Base-by-base conservation (phyloP, 2,113 vertebrate species). In the Larimichthys polyactis region DNA sequence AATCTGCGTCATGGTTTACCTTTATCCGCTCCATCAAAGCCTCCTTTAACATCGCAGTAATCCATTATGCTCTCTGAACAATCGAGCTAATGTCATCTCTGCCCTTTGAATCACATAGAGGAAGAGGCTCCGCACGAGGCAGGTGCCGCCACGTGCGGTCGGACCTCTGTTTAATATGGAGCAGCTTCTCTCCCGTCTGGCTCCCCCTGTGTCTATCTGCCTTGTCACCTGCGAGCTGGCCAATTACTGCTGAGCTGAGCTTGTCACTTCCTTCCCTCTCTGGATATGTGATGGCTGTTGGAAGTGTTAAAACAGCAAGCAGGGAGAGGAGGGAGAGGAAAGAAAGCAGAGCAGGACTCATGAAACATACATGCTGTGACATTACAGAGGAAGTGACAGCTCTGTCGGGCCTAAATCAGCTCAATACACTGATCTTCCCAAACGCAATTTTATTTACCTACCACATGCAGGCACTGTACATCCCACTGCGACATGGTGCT, bases 191-290 rank as follows among this genome's bases (percentile, higher is more conserved):
- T 43, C 80, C 71, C 36, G 43, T 48, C 32, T 9, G 4, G 72
- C 70, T 80, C 90, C 82, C 36, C 78, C 48, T 4, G 75, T 40
- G 79, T 59, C 76, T 77, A 17, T 83, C 75, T 69, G 80, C 68
- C 22, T 2, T 89, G 71, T 82, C 85, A 72, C 85, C 79, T 71
- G 51, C 8, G 15, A 82, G 57, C 46, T 22, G 64, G 79, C 81
- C 83, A 90, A 90, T 91, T 82, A 89, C 76, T 66, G 81, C 49
- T 71, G 80, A 87, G 88, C 87, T 49, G 76, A 85, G 86, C 84
- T 75, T 82, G 86, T 83, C 78, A 86, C 71, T 86, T 84, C 79
- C 73, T 79, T 71, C 82, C 77, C 89, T 84, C 82, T 68, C 36
- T 71, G 78, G 83, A 87, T 71, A 24, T 69, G 63, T 84, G 85